Conservation (phyloP, 2,797 vertebrate genomes). For the Cyclura pinguis region DNA sequence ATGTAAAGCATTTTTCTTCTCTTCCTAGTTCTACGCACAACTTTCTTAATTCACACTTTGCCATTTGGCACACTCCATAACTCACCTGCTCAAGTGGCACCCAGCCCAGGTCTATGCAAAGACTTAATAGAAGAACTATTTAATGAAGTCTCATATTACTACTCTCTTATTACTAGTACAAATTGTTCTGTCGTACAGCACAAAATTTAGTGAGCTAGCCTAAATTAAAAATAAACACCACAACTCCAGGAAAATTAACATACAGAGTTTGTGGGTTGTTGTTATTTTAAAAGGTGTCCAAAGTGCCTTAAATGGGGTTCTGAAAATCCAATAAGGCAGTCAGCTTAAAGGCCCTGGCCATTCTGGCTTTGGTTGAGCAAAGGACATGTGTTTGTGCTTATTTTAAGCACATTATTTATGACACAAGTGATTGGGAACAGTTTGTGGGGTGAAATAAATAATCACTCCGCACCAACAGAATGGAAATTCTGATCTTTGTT, state of each 20-base stretch:
- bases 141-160: constrained; percentile 53
- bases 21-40: constrained; percentile 51
- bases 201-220: constrained; percentile 23
- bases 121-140: constrained; percentile 48
- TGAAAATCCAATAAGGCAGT: not conserved
- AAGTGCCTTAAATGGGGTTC: constrained; percentile 1
- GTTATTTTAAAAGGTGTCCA: not conserved
- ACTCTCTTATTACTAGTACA: constrained; percentile 53
- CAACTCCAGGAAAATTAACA: constrained; percentile 30
- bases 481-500: not conserved
- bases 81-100: constrained; percentile 60
- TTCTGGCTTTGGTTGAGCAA: constrained; percentile 5
- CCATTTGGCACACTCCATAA: constrained; percentile 38
- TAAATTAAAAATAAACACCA: constrained; percentile 45
- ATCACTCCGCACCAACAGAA: not conserved
- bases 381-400: constrained; percentile 4
- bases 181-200: constrained; percentile 44
- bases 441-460: not conserved
- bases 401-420: constrained; percentile 24
- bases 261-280: not conserved
- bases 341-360: not conserved
- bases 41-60: constrained; percentile 30
- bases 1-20: constrained; percentile 39
- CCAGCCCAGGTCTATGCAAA: constrained; percentile 35
- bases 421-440: not conserved